These are phyloP conservation scores for Actinia equina DNA, from an alignment of 64 coral and sea anemone species.

Conservation along the genomic window DNA sequence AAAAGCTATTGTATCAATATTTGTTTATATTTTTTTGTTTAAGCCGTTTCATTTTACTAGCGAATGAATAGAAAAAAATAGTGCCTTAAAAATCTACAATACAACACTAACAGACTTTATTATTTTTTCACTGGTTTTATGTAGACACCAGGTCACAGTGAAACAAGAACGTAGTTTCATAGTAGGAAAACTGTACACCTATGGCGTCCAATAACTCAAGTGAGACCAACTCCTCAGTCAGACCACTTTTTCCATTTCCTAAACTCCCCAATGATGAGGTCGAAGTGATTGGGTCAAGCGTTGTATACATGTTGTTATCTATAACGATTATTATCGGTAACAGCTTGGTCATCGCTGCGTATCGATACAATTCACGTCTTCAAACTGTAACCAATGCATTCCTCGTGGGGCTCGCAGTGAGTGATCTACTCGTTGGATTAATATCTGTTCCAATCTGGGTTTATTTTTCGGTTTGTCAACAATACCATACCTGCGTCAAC, in stretches of 20 bases:
- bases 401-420: constrained; percentile 74
- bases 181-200: background rate
- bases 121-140: background rate
- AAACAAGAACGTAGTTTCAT: background rate
- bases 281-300: constrained; percentile 35
- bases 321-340: constrained; percentile 61
- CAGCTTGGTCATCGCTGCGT: constrained; percentile 59
- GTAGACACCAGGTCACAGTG: background rate
- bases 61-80: background rate
- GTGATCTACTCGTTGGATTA: constrained; percentile 76
- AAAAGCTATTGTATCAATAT: too few species aligned
- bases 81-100: background rate
- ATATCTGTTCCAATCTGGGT: constrained; percentile 82
- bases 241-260: background rate
- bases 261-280: constrained; percentile 25
- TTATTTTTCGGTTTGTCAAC: constrained; percentile 60
- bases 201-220: background rate
- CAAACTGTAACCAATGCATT: constrained; percentile 69
- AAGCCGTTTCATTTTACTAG: background rate
- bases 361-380: constrained; percentile 40
- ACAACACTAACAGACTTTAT: background rate
- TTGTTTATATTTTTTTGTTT: background rate
- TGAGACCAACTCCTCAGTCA: background rate
- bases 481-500: constrained; percentile 16
- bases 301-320: constrained; percentile 50